Percentiles rank a stretch among this genome's conserved stretches.
Evolutionary conservation across 2,113 vertebrate genomes (phyloP).

Genomic region (Anser brachyrhynchus): DNA sequence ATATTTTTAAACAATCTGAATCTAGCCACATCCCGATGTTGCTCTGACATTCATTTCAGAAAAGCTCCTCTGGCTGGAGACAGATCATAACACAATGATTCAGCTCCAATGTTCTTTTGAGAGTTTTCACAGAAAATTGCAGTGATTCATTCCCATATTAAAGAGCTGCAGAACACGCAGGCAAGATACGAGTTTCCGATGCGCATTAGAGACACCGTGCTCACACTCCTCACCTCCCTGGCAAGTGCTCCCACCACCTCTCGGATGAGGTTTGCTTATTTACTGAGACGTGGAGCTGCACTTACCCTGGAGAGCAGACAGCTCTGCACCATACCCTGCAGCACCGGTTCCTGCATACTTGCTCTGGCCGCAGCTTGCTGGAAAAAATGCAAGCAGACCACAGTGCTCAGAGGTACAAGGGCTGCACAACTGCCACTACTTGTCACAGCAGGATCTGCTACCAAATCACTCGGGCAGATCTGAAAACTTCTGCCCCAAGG

Average conservation of each 20-base stretch:
- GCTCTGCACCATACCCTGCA: background rate
- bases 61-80: background rate
- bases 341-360: background rate
- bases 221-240: background rate
- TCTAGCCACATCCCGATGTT: background rate
- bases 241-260: background rate
- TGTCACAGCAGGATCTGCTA: background rate
- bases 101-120: background rate
- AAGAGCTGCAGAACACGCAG: background rate
- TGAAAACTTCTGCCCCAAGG: background rate
- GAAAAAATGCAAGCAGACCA: background rate
- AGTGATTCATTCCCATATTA: background rate
- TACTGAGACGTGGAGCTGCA: background rate
- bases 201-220: rapidly evolving
- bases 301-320: rapidly evolving
- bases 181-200: background rate
- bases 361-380: background rate
- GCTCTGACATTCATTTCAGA: background rate
- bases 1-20: background rate
- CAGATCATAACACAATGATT: background rate
- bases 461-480: rapidly evolving
- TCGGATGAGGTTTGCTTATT: background rate
- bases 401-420: background rate
- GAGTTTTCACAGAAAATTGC: background rate
- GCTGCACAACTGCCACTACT: background rate